Conservation (phyloP, 2,797 vertebrate genomes). For the Coregonus sp. region DNA sequence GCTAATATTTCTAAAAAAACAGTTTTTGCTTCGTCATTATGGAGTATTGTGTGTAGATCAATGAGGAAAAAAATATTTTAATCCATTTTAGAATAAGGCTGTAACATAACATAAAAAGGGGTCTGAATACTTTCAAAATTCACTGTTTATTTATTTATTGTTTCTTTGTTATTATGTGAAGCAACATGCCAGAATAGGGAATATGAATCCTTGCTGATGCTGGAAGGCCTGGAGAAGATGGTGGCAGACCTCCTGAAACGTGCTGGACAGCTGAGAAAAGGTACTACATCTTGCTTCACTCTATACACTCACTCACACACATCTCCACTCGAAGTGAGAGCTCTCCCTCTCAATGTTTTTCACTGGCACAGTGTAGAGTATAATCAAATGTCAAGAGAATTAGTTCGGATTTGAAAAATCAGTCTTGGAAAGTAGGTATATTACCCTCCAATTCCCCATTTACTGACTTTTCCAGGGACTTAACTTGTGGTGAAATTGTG, state of each 20-base stretch:
- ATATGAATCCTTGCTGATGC: constrained; percentile 42
- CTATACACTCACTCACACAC: not conserved
- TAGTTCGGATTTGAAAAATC: not conserved
- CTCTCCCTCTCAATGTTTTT: not conserved
- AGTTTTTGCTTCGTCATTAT: too few species aligned
- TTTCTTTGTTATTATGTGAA: constrained; percentile 1
- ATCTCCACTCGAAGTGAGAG: constrained; percentile 11
- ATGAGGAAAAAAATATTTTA: too few species aligned
- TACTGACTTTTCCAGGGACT: constrained; percentile 7
- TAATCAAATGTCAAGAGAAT: not conserved
- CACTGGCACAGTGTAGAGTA: not conserved
- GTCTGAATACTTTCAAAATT: too few species aligned
- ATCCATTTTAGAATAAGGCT: too few species aligned
- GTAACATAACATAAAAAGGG: too few species aligned
- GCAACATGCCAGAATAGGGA: constrained; percentile 35
- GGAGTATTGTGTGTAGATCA: too few species aligned
- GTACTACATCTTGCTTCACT: constrained; percentile 40
- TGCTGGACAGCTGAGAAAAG: constrained; percentile 58
- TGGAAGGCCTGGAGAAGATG: constrained; percentile 45
- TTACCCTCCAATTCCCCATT: not conserved
- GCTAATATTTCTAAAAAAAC: too few species aligned
- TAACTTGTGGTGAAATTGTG: constrained; percentile 15
- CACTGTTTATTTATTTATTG: not conserved
- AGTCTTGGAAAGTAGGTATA: not conserved
- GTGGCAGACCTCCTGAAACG: constrained; percentile 46